These are phyloP conservation scores for Hydrozoanthus gracilis DNA, from an alignment of 92 coral and sea anemone genomes.

Conservation along the genomic window DNA sequence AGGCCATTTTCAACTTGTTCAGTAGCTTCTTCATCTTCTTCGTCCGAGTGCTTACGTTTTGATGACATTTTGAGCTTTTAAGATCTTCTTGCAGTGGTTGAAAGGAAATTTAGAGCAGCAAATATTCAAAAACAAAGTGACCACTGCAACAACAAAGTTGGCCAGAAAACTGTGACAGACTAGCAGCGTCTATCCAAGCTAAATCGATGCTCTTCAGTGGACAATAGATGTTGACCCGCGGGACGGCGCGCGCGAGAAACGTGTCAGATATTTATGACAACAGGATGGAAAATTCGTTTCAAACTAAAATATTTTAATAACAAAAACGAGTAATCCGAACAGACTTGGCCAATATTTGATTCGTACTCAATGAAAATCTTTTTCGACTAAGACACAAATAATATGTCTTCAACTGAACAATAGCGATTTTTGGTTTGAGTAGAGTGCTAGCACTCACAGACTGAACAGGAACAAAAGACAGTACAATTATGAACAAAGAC, in stretches of 20 bases:
- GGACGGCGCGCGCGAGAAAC: constrained; percentile 33
- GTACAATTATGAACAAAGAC: too few species aligned
- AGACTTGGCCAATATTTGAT: too few species aligned
- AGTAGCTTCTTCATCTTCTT: constrained; percentile 74
- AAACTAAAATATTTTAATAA: too few species aligned
- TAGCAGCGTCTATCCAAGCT: background rate
- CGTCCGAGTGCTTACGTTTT: constrained; percentile 90
- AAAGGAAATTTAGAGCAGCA: background rate
- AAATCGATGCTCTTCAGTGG: constrained; percentile 29
- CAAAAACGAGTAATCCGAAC: background rate
- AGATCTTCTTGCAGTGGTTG: background rate
- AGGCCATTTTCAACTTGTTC: constrained; percentile 81
- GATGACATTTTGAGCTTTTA: constrained; percentile 65
- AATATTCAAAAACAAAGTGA: background rate
- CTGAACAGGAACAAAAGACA: too few species aligned
- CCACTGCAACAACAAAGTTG: constrained; percentile 11
- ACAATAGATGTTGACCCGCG: constrained; percentile 23
- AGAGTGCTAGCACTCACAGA: too few species aligned
- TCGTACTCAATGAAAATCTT: background rate
- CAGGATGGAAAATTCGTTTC: background rate
- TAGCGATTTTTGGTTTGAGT: too few species aligned
- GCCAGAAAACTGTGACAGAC: constrained; percentile 9
- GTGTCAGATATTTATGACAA: background rate
- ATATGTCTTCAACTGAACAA: background rate
- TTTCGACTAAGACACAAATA: background rate